phyloP scores from a whole-genome alignment of 2,888 invertebrate species.

The Thymelicus lineola region DNA sequence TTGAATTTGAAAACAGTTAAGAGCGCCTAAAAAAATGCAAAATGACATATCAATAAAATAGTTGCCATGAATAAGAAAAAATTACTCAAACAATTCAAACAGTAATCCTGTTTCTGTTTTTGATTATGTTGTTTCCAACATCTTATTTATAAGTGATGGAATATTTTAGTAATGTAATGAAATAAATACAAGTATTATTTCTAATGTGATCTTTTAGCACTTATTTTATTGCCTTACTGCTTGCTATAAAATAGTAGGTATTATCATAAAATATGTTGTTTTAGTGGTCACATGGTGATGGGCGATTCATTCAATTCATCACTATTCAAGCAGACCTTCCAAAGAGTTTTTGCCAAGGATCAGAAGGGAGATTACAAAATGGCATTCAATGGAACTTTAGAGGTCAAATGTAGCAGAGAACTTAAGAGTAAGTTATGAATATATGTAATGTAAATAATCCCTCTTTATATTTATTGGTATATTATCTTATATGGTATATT shows the following conservation, averaged over 20 bases:
- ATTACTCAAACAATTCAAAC: too few relatives aligned
- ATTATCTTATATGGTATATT: too few relatives aligned
- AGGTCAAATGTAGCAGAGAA: conserved; percentile 98
- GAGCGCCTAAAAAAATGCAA: too few relatives aligned
- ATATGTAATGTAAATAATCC: not conserved
- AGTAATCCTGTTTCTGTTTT: too few relatives aligned
- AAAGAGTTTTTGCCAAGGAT: conserved; percentile 97
- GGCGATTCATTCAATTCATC: conserved; percentile 99
- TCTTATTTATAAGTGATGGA: too few relatives aligned
- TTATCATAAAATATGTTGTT: conserved; percentile 50
- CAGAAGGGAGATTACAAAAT: conserved; percentile 96
- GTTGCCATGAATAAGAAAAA: too few relatives aligned
- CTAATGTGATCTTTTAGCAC: not conserved
- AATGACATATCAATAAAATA: too few relatives aligned
- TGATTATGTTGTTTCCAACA: too few relatives aligned
- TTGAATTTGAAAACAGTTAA: too few relatives aligned
- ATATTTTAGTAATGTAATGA: too few relatives aligned
- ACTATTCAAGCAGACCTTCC: conserved; percentile 99
- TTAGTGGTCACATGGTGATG: conserved; percentile 99
- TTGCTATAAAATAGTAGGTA: not conserved
- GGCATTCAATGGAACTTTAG: conserved; percentile 98
- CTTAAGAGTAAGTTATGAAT: conserved; percentile 89
- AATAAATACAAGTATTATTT: too few relatives aligned
- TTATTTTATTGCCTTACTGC: not conserved
- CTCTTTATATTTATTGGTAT: too few relatives aligned